Base-by-base conservation (phyloP, 2,113 vertebrate genomes). In the Argyrosomus japonicus region DNA sequence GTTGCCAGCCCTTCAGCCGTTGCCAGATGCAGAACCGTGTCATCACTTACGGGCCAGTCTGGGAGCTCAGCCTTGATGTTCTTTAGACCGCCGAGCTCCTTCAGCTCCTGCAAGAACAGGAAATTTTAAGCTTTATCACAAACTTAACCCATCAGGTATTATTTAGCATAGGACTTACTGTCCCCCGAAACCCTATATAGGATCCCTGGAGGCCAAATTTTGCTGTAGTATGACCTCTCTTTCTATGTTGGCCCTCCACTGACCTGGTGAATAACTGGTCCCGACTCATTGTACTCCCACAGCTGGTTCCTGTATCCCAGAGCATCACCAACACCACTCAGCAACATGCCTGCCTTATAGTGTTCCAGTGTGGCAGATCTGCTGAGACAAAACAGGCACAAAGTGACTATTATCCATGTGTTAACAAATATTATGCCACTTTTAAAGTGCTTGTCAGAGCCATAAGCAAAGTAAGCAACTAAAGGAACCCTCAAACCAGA, bases 1-100 rank as follows among this genome's bases (percentile, higher is more conserved):
- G 95, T 96, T 61, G 94, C 94, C 68, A 97, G 94, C 17, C 92
- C 95, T 80, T 97, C 96, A 1, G 96, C 95, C 0, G 96, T 97
- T 1, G 96, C 96, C 1, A 97, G 92, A 84, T 97, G 96, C 53
- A 97, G 93, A 18, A 97, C 82, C 0, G 96, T 96, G 94, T 97
- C 96, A 0, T 97, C 96, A 15, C 96, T 97, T 81, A 97, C 92
- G 0, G 96, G 96, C 96, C 96, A 97, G 60, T 96, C 95, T 1
- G 96, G 96, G 32, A 95, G 96, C 68, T 94, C 47, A 0, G 60
- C 95, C 40, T 47, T 65, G 84, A 97, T 94, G 85, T 88, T 94
- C 19, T 83, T 87, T 43, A 97, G 84, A 1, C 96, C 96, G 0
- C 96, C 96, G 0, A 97, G 93, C 71, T 95, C 87, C 40, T 93